A percentile compares a stretch with the other conserved stretches of the same genome.
phyloP scores from a whole-genome alignment of 2,888 invertebrate genomes.

The Yponomeuta malinellus region DNA sequence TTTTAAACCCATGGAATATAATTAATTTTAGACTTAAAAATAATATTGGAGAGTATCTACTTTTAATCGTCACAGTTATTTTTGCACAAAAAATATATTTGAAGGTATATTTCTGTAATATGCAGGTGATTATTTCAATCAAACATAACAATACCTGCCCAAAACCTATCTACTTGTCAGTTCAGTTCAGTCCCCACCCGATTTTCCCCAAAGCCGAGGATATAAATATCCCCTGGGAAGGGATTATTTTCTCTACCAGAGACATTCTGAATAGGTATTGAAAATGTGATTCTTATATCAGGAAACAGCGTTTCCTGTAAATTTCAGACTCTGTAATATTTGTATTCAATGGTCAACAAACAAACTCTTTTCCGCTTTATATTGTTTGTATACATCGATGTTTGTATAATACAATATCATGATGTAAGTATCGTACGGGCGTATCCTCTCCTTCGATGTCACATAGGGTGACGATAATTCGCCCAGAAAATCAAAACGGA shows the following conservation, averaged over 20 bases:
- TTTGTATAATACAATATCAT: constrained; percentile 33
- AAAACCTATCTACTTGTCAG: no score
- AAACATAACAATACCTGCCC: no score
- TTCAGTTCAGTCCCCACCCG: no score
- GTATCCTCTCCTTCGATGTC: constrained; percentile 25
- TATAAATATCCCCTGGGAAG: background rate
- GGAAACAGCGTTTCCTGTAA: background rate
- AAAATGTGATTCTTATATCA: background rate
- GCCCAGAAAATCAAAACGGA: background rate
- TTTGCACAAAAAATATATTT: no score
- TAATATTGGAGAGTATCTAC: no score
- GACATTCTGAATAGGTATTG: background rate
- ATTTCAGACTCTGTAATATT: background rate
- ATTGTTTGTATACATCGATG: constrained; percentile 20
- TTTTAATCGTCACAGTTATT: no score
- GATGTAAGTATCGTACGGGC: constrained; percentile 34
- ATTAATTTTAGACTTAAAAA: no score
- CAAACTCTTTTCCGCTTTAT: background rate
- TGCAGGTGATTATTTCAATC: no score
- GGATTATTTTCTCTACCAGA: background rate
- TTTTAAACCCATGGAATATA: no score
- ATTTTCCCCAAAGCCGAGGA: no score
- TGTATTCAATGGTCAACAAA: background rate
- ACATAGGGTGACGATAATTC: constrained; percentile 33
- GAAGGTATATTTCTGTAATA: no score